A percentile compares a stretch with the other conserved stretches of the same genome.
These are phyloP conservation scores for Antechinus flavipes DNA, from an alignment of 2,113 vertebrate species.

Conservation along the genomic window DNA sequence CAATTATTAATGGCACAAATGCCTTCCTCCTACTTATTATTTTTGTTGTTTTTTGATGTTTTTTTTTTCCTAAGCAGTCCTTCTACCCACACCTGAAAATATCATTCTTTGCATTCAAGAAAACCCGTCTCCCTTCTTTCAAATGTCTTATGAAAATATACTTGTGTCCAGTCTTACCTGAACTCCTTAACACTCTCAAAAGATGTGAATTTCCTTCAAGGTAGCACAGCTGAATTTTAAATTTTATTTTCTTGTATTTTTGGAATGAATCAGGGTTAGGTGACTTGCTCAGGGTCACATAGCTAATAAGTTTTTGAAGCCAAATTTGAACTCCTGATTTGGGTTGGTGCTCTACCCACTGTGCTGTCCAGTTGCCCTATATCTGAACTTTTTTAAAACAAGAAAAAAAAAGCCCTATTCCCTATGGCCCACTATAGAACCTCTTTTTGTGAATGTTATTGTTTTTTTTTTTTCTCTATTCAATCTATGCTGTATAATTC, in stretches of 20 bases:
- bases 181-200: not conserved
- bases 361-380: not conserved
- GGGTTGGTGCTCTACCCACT: not conserved
- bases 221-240: not conserved
- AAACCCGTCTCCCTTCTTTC: not conserved
- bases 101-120: not conserved
- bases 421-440: not conserved
- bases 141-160: not conserved
- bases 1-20: not conserved
- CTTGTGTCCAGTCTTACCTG: not conserved
- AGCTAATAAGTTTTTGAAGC: not conserved
- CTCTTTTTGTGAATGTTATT: not conserved
- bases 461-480: not conserved
- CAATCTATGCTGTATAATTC: not conserved
- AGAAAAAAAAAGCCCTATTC: not conserved
- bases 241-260: not conserved
- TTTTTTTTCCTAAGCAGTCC: not conserved
- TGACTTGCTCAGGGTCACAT: not conserved
- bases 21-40: not conserved
- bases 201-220: slow-evolving; percentile 19
- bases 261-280: not conserved
- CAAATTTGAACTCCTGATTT: not conserved
- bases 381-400: slow-evolving; percentile 33
- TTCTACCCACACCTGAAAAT: not conserved
- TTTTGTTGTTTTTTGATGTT: not conserved